A percentile compares a stretch with the other conserved stretches of the same genome.
phyloP scores from a whole-genome alignment of 1,140 invertebrate species.

The Psix sp. region DNA sequence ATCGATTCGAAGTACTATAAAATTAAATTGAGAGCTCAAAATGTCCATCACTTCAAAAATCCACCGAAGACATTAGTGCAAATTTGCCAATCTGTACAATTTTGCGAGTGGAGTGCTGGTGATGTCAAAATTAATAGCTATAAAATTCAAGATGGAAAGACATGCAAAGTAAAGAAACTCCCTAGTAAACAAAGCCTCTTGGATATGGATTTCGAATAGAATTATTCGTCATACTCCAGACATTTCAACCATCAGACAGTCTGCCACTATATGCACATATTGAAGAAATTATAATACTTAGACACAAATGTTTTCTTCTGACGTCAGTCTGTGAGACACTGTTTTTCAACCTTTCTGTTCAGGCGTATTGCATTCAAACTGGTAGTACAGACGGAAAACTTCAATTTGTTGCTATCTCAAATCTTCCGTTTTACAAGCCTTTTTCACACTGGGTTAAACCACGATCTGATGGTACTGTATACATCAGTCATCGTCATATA shows the following conservation, averaged over 20 bases:
- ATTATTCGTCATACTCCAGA: slow-evolving; percentile 14
- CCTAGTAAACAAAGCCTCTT: slow-evolving; percentile 1
- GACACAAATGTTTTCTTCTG: not conserved
- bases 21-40: no score
- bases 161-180: not conserved
- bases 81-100: no score
- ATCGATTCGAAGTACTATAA: no score
- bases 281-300: slow-evolving; percentile 23
- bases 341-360: not conserved
- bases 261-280: slow-evolving; percentile 15
- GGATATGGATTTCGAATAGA: slow-evolving; percentile 28
- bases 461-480: no score
- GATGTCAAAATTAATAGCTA: no score
- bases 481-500: slow-evolving; percentile 3
- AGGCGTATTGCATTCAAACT: not conserved
- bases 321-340: not conserved
- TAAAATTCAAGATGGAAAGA: no score
- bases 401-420: no score
- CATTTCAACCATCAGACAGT: slow-evolving; percentile 5
- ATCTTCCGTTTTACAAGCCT: no score
- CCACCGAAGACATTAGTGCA: no score
- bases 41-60: no score
- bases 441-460: no score
- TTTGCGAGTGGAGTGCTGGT: slow-evolving; percentile 4
- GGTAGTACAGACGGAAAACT: no score